Percentiles rank a stretch among this genome's conserved stretches.
These are phyloP conservation scores for Tuta absoluta DNA, from an alignment of 2,888 invertebrate species.

Conservation along the genomic window DNA sequence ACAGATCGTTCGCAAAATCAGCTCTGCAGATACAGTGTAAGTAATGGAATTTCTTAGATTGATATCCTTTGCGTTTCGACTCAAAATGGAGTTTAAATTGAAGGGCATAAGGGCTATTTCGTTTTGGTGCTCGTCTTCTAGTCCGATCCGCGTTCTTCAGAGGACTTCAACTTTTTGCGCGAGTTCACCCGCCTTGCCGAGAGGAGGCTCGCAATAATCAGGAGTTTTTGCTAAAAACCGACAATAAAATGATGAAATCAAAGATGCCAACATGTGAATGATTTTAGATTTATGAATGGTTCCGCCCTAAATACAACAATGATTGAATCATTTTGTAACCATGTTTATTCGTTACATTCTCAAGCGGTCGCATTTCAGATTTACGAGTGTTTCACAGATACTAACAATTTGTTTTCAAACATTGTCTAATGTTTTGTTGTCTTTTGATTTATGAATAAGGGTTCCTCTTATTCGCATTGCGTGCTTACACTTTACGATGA, in stretches of 20 bases:
- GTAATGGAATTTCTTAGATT: conserved; percentile 42
- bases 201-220: conserved; percentile 56
- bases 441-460: not conserved
- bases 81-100: conserved; percentile 55
- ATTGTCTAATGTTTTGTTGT: no score
- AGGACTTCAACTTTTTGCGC: conserved; percentile 72
- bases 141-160: conserved; percentile 74
- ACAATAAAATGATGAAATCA: not conserved
- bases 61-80: conserved; percentile 58
- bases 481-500: not conserved
- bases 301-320: no score
- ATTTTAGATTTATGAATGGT: no score
- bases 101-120: conserved; percentile 58
- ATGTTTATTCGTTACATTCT: no score
- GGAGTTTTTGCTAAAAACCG: conserved; percentile 36
- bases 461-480: not conserved
- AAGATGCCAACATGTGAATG: not conserved
- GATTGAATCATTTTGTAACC: no score
- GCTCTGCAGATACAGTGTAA: conserved; percentile 13
- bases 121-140: conserved; percentile 51
- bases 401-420: not conserved
- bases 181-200: conserved; percentile 62
- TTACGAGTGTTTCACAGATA: conserved; percentile 11
- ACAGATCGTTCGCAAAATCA: conserved; percentile 18
- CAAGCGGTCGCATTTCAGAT: not conserved